A percentile compares a stretch with the other conserved stretches of the same genome.
Evolutionary conservation across 2,113 vertebrate genomes (phyloP).

Genomic region (Spheniscus mendiculus): DNA sequence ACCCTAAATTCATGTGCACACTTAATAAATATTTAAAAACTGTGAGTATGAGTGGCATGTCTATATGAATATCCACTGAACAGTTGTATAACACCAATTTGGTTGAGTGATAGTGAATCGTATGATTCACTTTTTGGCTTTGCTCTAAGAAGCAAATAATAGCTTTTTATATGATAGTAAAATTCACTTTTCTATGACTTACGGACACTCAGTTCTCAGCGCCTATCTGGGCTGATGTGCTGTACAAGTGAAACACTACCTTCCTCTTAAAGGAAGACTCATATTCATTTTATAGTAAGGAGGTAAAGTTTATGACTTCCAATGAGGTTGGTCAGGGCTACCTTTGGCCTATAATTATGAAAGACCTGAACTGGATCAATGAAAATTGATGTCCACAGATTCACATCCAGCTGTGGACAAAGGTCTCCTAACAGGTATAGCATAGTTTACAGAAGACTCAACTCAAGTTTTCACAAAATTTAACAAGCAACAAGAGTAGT

Average conservation of each 20-base stretch:
- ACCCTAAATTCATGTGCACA: neutral
- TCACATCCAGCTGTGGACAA: neutral
- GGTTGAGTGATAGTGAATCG: neutral
- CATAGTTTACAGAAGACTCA: neutral
- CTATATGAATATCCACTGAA: neutral
- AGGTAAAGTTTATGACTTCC: neutral
- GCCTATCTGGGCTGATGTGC: neutral
- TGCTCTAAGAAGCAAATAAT: neutral
- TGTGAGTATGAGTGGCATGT: neutral
- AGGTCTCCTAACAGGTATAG: neutral
- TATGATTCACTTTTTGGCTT: neutral
- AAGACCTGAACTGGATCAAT: neutral
- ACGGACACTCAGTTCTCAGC: neutral
- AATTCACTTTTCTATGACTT: neutral
- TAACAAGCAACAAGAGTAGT: neutral
- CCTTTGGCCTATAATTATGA: neutral
- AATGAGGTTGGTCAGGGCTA: neutral
- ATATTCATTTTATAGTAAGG: neutral
- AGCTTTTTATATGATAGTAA: neutral
- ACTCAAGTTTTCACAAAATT: neutral
- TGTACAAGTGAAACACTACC: neutral
- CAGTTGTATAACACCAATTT: neutral
- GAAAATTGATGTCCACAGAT: neutral
- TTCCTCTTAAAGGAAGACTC: neutral
- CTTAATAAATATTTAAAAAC: neutral